These are phyloP conservation scores for Lamellibrachia columna DNA, from an alignment of 2,888 invertebrate genomes.

Conservation along the genomic window DNA sequence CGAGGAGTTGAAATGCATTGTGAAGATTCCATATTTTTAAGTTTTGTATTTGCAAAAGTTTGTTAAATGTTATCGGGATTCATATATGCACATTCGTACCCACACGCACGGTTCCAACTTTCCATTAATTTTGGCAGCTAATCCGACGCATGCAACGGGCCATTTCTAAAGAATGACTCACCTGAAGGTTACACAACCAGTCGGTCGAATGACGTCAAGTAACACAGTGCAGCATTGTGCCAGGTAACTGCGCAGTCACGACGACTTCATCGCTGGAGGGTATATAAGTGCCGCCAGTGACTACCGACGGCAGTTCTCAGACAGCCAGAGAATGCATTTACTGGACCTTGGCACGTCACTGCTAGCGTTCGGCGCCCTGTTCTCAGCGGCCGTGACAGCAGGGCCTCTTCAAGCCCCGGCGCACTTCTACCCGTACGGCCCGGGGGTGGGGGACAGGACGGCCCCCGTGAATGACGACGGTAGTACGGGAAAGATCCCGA, in stretches of 20 bases:
- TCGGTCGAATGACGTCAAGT: neutral
- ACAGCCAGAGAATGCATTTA: neutral
- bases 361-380: neutral
- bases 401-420: neutral
- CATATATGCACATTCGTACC: neutral
- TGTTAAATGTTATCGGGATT: neutral
- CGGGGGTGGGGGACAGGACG: constrained; percentile 7
- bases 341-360: neutral
- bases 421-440: constrained; percentile 18
- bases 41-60: no score
- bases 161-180: neutral
- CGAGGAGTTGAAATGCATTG: neutral
- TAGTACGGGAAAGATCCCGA: neutral
- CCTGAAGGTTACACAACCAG: neutral
- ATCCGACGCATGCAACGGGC: neutral
- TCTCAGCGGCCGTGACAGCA: neutral
- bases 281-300: neutral
- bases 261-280: neutral
- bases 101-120: no score
- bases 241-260: neutral
- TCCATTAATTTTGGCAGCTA: no score
- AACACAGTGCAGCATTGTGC: no score
- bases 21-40: neutral
- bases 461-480: constrained; percentile 21
- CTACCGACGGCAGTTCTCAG: neutral